phyloP scores from a whole-genome alignment of 2,113 vertebrate genomes.

The Gymnogyps californianus region DNA sequence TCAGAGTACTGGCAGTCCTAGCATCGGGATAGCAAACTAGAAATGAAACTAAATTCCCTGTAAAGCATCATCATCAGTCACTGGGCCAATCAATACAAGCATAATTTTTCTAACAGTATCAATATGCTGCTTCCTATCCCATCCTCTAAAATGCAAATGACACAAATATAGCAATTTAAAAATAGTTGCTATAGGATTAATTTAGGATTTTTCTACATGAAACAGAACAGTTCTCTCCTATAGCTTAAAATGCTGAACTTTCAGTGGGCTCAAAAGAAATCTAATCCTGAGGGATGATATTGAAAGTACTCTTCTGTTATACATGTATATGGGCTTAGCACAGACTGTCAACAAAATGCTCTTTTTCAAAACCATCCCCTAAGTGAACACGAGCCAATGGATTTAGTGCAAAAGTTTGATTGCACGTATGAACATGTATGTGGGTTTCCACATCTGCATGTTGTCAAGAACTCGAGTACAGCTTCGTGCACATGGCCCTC shows the following conservation, averaged over 20 bases:
- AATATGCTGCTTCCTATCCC: background rate
- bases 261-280: background rate
- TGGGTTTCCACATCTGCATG: background rate
- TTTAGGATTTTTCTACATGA: background rate
- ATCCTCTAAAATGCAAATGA: background rate
- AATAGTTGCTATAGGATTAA: background rate
- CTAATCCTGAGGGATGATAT: background rate
- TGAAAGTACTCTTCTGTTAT: background rate
- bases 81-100: background rate
- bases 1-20: background rate
- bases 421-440: background rate
- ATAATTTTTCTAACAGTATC: background rate
- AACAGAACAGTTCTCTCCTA: background rate
- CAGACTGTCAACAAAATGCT: background rate
- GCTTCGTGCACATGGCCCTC: background rate
- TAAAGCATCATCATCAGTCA: background rate
- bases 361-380: background rate
- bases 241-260: background rate
- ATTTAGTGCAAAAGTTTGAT: background rate
- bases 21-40: background rate
- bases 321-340: fast-evolving
- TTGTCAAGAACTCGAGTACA: background rate
- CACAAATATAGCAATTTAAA: background rate
- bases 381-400: background rate
- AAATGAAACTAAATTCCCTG: background rate